Percentiles rank a stretch among this genome's conserved stretches.
Conservation (phyloP, 2,113 vertebrate genomes). For the Blennius ocellaris region DNA sequence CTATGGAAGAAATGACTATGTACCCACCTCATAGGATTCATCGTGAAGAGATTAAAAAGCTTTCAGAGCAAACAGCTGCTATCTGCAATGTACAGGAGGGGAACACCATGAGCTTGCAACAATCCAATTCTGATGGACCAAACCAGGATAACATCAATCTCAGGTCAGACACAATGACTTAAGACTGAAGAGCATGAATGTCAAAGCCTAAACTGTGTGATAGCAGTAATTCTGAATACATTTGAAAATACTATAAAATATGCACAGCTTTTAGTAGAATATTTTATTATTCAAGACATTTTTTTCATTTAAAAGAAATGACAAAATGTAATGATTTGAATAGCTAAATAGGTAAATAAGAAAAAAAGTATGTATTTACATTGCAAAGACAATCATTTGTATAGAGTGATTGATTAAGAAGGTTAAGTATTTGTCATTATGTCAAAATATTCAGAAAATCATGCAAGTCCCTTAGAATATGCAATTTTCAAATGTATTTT, state of each 20-base stretch:
- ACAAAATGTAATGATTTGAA: too few relatives aligned
- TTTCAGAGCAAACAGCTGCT: constrained; percentile 68
- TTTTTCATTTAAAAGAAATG: too few relatives aligned
- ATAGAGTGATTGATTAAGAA: too few relatives aligned
- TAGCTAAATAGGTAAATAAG: too few relatives aligned
- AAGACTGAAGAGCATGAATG: not conserved
- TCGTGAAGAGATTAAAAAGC: constrained; percentile 67
- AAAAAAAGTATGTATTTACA: too few relatives aligned
- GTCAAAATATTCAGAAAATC: too few relatives aligned
- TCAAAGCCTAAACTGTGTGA: not conserved
- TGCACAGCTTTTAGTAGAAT: not conserved
- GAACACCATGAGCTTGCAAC: constrained; percentile 31
- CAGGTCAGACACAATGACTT: constrained; percentile 65
- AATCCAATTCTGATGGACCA: constrained; percentile 5
- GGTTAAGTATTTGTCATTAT: too few relatives aligned
- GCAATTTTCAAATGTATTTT: constrained; percentile 13
- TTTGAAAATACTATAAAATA: not conserved
- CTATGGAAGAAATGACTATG: constrained; percentile 21
- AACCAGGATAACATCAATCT: constrained; percentile 57
- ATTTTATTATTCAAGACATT: too few relatives aligned
- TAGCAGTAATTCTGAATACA: not conserved
- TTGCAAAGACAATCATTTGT: too few relatives aligned
- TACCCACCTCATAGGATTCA: constrained; percentile 55
- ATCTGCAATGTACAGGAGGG: constrained; percentile 69
- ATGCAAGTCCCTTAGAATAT: too few relatives aligned